A percentile compares a stretch with the other conserved stretches of the same genome.
phyloP scores from a whole-genome alignment of 2,113 vertebrate genomes.

The Macrotis lagotis region DNA sequence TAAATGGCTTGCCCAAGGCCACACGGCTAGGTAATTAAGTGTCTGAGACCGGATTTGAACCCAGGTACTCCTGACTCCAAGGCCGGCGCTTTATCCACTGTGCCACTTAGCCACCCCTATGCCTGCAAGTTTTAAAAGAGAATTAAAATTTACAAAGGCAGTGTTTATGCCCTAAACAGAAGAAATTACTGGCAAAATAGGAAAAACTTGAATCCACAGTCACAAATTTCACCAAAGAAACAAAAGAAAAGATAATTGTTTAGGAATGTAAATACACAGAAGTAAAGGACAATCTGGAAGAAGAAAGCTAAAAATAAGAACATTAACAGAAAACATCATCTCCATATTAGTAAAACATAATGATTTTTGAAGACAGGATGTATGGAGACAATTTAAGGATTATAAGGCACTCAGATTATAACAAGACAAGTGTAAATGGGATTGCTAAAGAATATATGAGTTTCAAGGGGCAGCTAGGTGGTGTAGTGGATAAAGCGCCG shows the following conservation, averaged over 20 bases:
- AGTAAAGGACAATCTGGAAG: not conserved
- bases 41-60: too few relatives aligned
- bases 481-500: too few relatives aligned
- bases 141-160: not conserved
- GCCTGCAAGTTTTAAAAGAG: not conserved
- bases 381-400: not conserved
- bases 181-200: not conserved
- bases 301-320: not conserved
- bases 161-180: not conserved
- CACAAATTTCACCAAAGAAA: not conserved
- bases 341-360: not conserved
- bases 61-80: too few relatives aligned
- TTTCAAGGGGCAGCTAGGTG: too few relatives aligned
- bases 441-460: not conserved
- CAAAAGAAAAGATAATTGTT: not conserved
- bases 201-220: not conserved
- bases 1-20: too few relatives aligned
- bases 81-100: too few relatives aligned
- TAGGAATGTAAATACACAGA: not conserved
- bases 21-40: too few relatives aligned
- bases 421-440: not conserved
- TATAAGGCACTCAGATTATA: not conserved
- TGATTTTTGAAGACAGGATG: not conserved
- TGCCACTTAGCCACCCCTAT: too few relatives aligned
- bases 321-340: not conserved